phyloP scores from a whole-genome alignment of 1,140 invertebrate species.

The Aphaenogaster ashmeadi region DNA sequence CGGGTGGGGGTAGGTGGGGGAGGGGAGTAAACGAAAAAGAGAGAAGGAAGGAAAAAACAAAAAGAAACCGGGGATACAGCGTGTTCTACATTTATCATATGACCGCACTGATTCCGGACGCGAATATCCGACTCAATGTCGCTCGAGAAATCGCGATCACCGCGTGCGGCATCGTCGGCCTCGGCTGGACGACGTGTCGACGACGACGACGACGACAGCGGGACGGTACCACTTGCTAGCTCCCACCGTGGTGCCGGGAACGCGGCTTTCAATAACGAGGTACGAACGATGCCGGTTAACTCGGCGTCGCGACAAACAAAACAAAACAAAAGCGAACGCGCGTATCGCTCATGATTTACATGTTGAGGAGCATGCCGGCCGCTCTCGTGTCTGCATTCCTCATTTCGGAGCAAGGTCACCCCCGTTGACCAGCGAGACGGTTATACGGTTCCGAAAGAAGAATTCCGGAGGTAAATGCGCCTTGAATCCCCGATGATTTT shows the following conservation, averaged over 20 bases:
- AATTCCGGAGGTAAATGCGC: neutral
- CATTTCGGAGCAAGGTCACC: neutral
- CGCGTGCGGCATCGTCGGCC: constrained; percentile 69
- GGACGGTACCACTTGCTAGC: neutral
- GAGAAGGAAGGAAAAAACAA: constrained; percentile 70
- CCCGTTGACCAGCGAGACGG: neutral
- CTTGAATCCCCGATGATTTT: neutral
- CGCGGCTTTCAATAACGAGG: neutral
- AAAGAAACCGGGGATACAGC: constrained; percentile 76
- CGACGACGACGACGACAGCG: neutral
- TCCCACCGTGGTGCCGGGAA: neutral
- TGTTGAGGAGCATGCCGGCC: neutral
- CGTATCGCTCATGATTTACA: constrained; percentile 53
- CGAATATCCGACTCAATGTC: constrained; percentile 67
- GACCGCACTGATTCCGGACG: constrained; percentile 64
- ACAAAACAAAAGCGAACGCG: constrained; percentile 40
- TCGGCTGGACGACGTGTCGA: constrained; percentile 49
- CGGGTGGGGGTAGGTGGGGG: neutral
- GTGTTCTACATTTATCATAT: constrained; percentile 85
- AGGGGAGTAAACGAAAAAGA: constrained; percentile 60
- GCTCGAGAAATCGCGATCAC: constrained; percentile 56
- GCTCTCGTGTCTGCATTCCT: neutral
- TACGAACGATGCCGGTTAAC: neutral
- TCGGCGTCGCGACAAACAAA: constrained; percentile 11
- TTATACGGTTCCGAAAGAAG: neutral